phyloP scores from a whole-genome alignment of 2,888 invertebrate species.

The Tenodera sinensis region DNA sequence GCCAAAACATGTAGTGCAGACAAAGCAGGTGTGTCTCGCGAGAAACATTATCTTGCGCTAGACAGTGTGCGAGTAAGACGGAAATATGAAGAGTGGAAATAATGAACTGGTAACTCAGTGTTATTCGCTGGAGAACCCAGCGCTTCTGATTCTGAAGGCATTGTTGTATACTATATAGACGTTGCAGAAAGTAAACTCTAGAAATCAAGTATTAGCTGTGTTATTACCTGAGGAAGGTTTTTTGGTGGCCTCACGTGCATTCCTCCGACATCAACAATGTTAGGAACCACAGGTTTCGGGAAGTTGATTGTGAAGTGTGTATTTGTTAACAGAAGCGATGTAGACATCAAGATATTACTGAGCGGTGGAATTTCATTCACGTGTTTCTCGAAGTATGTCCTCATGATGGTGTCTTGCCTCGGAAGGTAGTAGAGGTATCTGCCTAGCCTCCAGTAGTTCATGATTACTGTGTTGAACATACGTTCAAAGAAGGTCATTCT shows the following conservation, averaged over 20 bases:
- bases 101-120: too few relatives aligned
- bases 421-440: background rate
- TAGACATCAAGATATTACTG: constrained; percentile 30
- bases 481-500: constrained; percentile 53
- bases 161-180: too few relatives aligned
- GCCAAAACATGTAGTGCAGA: too few relatives aligned
- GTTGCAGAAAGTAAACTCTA: too few relatives aligned
- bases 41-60: too few relatives aligned
- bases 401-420: constrained; percentile 3
- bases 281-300: constrained; percentile 35
- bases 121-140: too few relatives aligned
- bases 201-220: too few relatives aligned
- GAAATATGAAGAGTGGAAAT: too few relatives aligned
- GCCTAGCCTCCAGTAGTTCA: background rate
- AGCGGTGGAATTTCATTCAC: constrained; percentile 23
- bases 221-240: constrained; percentile 34
- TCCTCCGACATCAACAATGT: constrained; percentile 38
- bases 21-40: too few relatives aligned
- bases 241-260: constrained; percentile 37
- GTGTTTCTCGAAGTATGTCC: constrained; percentile 23
- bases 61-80: too few relatives aligned
- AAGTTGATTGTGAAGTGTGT: constrained; percentile 35
- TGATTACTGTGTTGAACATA: constrained; percentile 47
- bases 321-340: constrained; percentile 36
- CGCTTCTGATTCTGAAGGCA: too few relatives aligned